A percentile compares a stretch with the other conserved stretches of the same genome.
These are phyloP conservation scores for Listronotus oregonensis DNA, from an alignment of 1,140 invertebrate species.

Conservation along the genomic window DNA sequence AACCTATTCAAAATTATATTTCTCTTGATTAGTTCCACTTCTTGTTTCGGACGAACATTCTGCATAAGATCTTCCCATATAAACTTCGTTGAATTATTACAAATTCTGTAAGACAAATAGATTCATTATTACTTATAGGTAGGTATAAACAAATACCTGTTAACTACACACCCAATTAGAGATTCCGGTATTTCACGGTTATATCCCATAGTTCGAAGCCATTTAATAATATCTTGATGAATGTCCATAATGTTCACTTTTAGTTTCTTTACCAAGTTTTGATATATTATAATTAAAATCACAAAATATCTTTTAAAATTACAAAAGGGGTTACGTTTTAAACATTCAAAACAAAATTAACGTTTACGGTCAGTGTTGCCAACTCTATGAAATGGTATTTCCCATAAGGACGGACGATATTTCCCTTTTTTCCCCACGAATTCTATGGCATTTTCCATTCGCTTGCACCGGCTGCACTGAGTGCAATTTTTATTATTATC, in stretches of 20 bases:
- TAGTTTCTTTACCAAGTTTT: background rate
- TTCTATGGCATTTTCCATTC: too few relatives aligned
- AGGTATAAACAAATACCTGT: background rate
- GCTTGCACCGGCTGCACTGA: too few relatives aligned
- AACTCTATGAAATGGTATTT: too few relatives aligned
- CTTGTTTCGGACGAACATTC: conserved; percentile 34
- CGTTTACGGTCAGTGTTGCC: too few relatives aligned
- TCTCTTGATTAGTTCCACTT: conserved; percentile 36
- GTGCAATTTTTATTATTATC: too few relatives aligned
- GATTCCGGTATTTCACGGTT: conserved; percentile 29
- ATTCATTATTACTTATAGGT: background rate
- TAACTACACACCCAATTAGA: conserved; percentile 20
- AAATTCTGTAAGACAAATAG: conserved; percentile 30
- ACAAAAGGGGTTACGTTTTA: too few relatives aligned
- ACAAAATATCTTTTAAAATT: too few relatives aligned
- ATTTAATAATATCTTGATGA: conserved; percentile 22
- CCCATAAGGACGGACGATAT: too few relatives aligned
- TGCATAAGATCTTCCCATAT: conserved; percentile 40
- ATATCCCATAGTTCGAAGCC: conserved; percentile 39
- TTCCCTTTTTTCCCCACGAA: too few relatives aligned
- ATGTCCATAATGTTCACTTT: conserved; percentile 35
- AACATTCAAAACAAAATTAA: too few relatives aligned
- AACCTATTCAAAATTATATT: conserved; percentile 36
- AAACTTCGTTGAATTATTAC: conserved; percentile 36
- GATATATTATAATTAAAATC: too few relatives aligned